Percentiles rank a stretch among this genome's conserved stretches.
These are phyloP conservation scores for Pristiophorus japonicus DNA, from an alignment of 2,113 vertebrate genomes.

Conservation along the genomic window DNA sequence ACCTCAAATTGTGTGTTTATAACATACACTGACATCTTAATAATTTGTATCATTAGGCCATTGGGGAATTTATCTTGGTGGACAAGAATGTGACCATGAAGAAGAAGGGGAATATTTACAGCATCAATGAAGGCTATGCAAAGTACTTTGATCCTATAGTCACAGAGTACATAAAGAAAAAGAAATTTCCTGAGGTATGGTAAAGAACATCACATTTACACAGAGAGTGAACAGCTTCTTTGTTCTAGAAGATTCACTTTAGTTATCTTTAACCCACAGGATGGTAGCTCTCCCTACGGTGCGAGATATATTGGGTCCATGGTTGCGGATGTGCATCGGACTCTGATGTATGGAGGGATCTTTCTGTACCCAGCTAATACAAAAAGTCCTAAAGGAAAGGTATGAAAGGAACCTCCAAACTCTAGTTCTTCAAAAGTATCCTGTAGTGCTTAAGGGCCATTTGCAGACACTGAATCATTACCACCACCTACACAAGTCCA, in stretches of 20 bases:
- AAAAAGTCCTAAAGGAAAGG: slow-evolving; percentile 89
- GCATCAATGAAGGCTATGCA: slow-evolving; percentile 93
- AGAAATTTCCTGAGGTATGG: slow-evolving; percentile 83
- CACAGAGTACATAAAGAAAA: slow-evolving; percentile 83
- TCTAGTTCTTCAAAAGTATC: background rate
- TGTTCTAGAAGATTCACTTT: background rate
- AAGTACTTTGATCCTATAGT: slow-evolving; percentile 81
- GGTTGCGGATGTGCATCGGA: slow-evolving; percentile 95
- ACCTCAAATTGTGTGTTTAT: background rate
- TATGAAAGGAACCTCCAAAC: slow-evolving; percentile 44
- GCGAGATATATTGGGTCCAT: slow-evolving; percentile 89
- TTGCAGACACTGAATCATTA: background rate
- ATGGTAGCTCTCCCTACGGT: slow-evolving; percentile 75
- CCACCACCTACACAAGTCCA: background rate
- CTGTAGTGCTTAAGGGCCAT: background rate
- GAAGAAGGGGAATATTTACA: slow-evolving; percentile 92
- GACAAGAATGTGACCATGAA: slow-evolving; percentile 87
- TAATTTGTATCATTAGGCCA: slow-evolving; percentile 61
- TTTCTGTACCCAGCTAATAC: slow-evolving; percentile 86
- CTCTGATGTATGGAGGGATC: slow-evolving; percentile 89
- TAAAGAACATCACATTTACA: background rate
- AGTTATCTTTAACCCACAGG: slow-evolving; percentile 53
- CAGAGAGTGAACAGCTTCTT: background rate
- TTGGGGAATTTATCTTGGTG: slow-evolving; percentile 92
- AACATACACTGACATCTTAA: background rate